Conservation (phyloP, 2,113 vertebrate genomes). For the Synchiropus splendidus region DNA sequence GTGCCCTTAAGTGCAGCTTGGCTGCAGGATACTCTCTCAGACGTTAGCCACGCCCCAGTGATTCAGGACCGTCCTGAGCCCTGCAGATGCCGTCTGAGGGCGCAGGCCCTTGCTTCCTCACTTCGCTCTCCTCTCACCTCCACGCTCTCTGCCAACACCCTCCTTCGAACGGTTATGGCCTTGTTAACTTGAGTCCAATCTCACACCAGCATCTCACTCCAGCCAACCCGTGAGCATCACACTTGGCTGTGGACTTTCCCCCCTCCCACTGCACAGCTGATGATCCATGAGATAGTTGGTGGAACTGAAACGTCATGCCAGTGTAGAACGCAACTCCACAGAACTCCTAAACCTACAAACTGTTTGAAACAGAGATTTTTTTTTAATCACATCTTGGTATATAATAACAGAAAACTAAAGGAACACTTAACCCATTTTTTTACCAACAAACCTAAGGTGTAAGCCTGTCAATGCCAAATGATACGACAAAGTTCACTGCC, state of each 20-base stretch:
- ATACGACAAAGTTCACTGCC: too few relatives aligned
- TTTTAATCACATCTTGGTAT: too few relatives aligned
- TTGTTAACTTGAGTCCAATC: constrained; percentile 45
- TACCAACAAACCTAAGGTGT: too few relatives aligned
- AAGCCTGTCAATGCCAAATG: too few relatives aligned
- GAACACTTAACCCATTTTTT: too few relatives aligned
- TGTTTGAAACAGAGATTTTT: too few relatives aligned
- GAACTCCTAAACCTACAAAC: constrained; percentile 15
- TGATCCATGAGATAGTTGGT: too few relatives aligned
- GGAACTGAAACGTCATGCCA: constrained; percentile 15
- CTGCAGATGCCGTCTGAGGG: constrained; percentile 26
- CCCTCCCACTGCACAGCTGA: constrained; percentile 9
- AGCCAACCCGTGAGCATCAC: constrained; percentile 38
- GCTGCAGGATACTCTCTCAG: constrained; percentile 46
- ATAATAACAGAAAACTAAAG: too few relatives aligned
- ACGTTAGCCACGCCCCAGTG: constrained; percentile 59
- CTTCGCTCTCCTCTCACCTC: constrained; percentile 46
- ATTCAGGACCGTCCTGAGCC: constrained; percentile 20
- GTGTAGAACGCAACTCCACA: constrained; percentile 6
- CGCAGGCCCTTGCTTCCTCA: constrained; percentile 19
- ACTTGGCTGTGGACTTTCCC: constrained; percentile 4
- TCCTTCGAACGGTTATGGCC: constrained; percentile 44
- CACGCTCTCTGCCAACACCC: constrained; percentile 38
- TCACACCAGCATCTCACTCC: constrained; percentile 45
- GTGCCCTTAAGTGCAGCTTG: constrained; percentile 73